Evolutionary conservation across 1,140 invertebrate species (phyloP).

Genomic region (Venturia canescens): DNA sequence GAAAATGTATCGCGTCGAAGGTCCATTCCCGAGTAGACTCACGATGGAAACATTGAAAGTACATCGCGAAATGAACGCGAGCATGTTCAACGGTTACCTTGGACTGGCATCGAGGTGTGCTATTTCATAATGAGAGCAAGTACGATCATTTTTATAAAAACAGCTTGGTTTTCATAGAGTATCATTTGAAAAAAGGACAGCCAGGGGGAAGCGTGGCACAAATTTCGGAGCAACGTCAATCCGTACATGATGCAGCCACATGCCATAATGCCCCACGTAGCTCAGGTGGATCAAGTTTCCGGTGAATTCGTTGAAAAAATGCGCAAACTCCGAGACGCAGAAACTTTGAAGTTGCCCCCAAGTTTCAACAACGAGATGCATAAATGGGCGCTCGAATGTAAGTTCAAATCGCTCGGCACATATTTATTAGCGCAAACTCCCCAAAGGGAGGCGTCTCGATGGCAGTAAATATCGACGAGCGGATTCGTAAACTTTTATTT

Average conservation of each 20-base stretch:
- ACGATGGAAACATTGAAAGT: constrained; percentile 64
- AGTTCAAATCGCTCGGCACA: constrained; percentile 53
- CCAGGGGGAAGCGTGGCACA: constrained; percentile 78
- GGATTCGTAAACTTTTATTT: no score
- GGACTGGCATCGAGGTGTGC: constrained; percentile 64
- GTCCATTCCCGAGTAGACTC: constrained; percentile 65
- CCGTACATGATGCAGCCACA: constrained; percentile 78
- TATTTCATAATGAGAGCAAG: background rate
- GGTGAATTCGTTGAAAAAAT: constrained; percentile 77
- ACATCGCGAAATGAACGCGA: constrained; percentile 62
- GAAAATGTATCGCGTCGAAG: constrained; percentile 70
- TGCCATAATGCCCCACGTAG: constrained; percentile 75
- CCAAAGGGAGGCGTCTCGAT: no score
- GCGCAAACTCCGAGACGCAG: constrained; percentile 74
- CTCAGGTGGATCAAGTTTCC: constrained; percentile 75
- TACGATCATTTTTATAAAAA: background rate
- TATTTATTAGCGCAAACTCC: background rate
- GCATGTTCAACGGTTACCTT: constrained; percentile 59
- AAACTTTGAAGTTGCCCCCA: constrained; percentile 76
- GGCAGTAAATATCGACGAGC: no score
- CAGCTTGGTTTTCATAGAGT: constrained; percentile 10
- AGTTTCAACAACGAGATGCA: constrained; percentile 81
- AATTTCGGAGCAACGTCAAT: constrained; percentile 77
- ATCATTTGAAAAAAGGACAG: constrained; percentile 61
- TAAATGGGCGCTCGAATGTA: constrained; percentile 83